Base-by-base conservation (phyloP, 2,797 vertebrate species). In the Enoplosus armatus region DNA sequence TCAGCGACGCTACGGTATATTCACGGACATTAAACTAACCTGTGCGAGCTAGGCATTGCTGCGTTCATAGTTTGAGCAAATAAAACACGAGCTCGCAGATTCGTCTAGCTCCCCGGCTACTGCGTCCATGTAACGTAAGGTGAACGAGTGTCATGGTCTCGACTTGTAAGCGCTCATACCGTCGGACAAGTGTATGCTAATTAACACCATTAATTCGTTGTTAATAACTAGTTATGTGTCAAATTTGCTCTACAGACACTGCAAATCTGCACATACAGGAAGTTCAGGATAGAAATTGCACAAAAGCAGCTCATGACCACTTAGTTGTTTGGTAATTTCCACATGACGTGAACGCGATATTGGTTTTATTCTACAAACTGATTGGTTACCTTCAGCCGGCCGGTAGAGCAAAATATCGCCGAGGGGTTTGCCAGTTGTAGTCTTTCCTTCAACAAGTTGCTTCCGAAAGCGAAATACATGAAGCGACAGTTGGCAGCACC, bases 401-500 rank as follows among this genome's bases (percentile, higher is more conserved):
- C 95, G 0, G 86, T 89, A 1, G 79, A 58, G 70, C 72, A 47
- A 70, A 95, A 95, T 1, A 7, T 35, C 1, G 95, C 95, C 0
- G 95, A 94, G 0, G 94, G 94, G 45, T 96, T 96, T 0, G 79
- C 62, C 2, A 95, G 61, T 0, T 90, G 90, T 1, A 96, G 79
- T 55, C 95, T 90, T 37, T 95, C 93, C 82, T 87, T 95, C 39
- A 96, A 53, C 74, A 96, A 80, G 77, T 96, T 96, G 80, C 95
- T 96, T 1, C 96, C 96, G 47, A 90, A 96, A 0, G 94, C 94
- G 51, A 96, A 96, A 78, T 96, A 96, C 80, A 85, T 69, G 15
- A 96, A 96, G 14, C n/a, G 39, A 3, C 43, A 86, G 7, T 0
- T 0, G 2, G 9, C 22, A 5, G 2, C 7, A 4, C 0, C 26